Percentiles rank a stretch among this genome's conserved stretches.
Evolutionary conservation across 2,888 invertebrate species (phyloP).

Genomic region (Chaitophorus viminalis): DNA sequence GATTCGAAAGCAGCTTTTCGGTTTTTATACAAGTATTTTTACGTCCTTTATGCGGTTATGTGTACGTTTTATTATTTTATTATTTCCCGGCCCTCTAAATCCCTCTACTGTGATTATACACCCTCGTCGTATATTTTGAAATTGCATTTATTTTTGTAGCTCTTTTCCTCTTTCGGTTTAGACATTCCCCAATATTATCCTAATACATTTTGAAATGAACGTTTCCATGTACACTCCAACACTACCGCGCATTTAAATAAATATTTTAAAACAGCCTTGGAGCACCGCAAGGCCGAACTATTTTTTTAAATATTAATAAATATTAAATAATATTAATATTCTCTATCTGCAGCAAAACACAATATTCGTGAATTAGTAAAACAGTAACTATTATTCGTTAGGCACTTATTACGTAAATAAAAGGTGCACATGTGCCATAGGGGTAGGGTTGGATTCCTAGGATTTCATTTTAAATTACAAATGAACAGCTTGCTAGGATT

Average conservation of each 20-base stretch:
- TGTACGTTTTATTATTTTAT: conserved; percentile 20
- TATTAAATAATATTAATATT: no score
- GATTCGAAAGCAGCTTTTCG: conserved; percentile 35
- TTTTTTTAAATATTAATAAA: no score
- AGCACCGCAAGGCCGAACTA: no score
- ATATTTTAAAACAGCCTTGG: no score
- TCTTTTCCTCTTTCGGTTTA: conserved; percentile 13
- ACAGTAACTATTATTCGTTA: no score
- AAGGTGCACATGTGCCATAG: no score
- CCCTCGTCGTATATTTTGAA: conserved; percentile 23
- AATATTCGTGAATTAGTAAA: no score
- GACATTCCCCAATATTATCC: conserved; percentile 21
- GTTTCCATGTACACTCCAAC: not conserved
- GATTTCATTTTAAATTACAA: no score
- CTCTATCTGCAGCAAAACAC: no score
- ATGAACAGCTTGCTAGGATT: no score
- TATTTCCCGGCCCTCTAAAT: conserved; percentile 19
- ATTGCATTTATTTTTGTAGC: conserved; percentile 23
- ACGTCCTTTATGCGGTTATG: not conserved
- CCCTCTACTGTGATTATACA: not conserved
- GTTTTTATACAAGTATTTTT: conserved; percentile 24
- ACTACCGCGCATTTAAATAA: not conserved
- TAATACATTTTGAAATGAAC: conserved; percentile 9
- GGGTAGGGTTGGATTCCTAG: no score
- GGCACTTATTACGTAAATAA: no score